phyloP scores from a whole-genome alignment of 2,888 invertebrate species.

The Cataglyphis altisquamis region DNA sequence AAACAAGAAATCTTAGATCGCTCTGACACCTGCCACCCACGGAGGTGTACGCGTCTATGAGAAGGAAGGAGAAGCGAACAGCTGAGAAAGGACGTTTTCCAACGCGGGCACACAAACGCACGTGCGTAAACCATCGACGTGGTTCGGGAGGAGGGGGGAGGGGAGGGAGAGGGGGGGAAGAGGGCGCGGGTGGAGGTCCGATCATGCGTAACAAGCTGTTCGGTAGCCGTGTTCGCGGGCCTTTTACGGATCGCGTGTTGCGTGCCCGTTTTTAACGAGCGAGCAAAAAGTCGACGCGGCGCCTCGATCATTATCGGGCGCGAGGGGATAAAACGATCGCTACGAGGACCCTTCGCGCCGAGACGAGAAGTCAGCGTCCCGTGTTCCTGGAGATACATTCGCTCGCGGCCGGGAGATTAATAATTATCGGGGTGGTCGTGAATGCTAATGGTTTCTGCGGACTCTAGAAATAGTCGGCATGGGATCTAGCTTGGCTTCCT shows the following conservation, averaged over 20 bases:
- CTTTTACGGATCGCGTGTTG: slow-evolving; percentile 58
- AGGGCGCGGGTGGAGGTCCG: slow-evolving; percentile 33
- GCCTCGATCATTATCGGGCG: slow-evolving; percentile 60
- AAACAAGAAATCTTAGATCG: neutral
- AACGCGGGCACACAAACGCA: slow-evolving; percentile 34
- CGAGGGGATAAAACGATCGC: slow-evolving; percentile 62
- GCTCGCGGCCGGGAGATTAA: slow-evolving; percentile 53
- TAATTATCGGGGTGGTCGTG: slow-evolving; percentile 54
- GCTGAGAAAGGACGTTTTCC: neutral
- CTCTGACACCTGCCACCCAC: neutral
- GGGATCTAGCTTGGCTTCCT: slow-evolving; percentile 5
- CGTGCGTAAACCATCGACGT: slow-evolving; percentile 43
- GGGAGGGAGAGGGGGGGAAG: neutral
- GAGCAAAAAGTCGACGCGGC: slow-evolving; percentile 45
- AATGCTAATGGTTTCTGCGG: slow-evolving; percentile 53
- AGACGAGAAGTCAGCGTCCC: slow-evolving; percentile 46
- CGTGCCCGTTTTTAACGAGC: slow-evolving; percentile 51
- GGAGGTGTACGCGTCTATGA: neutral
- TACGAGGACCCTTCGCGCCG: slow-evolving; percentile 33
- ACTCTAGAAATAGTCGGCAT: slow-evolving; percentile 37
- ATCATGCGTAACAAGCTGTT: slow-evolving; percentile 59
- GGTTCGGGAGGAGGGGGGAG: neutral
- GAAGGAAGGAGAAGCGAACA: neutral
- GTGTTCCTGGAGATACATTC: slow-evolving; percentile 52
- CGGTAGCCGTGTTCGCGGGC: slow-evolving; percentile 48